Evolutionary conservation across 2,797 vertebrate species (phyloP).

Genomic region (Mormyrops boulengeri): DNA sequence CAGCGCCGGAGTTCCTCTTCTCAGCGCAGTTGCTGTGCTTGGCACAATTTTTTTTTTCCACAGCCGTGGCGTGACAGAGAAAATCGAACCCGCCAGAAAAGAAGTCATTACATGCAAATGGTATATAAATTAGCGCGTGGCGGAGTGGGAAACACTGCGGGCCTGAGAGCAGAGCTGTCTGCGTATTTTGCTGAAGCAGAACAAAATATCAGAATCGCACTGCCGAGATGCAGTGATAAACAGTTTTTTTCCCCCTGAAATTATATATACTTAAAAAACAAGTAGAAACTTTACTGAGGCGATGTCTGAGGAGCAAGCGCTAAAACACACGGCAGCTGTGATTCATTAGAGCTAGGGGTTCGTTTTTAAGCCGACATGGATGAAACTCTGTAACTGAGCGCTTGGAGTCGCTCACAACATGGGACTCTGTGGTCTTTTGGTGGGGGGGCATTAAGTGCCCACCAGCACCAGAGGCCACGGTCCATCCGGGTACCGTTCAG

Average conservation of each 20-base stretch:
- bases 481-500: background rate
- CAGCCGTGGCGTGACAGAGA: background rate
- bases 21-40: slow-evolving; percentile 2
- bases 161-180: background rate
- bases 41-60: background rate
- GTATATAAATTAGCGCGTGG: slow-evolving; percentile 7
- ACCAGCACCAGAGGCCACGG: background rate
- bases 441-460: background rate
- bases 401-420: background rate
- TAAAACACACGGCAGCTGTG: background rate
- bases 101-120: slow-evolving; percentile 18
- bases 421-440: background rate
- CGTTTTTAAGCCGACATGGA: background rate
- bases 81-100: background rate
- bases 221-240: background rate
- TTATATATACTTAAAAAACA: background rate
- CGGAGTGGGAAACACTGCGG: background rate
- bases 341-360: background rate
- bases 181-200: background rate
- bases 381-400: background rate
- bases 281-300: background rate
- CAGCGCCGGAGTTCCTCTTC: background rate
- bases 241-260: background rate
- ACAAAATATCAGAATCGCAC: background rate
- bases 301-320: background rate